Evolutionary conservation across 2,888 invertebrate species (phyloP).

Genomic region (Pammene aurita): DNA sequence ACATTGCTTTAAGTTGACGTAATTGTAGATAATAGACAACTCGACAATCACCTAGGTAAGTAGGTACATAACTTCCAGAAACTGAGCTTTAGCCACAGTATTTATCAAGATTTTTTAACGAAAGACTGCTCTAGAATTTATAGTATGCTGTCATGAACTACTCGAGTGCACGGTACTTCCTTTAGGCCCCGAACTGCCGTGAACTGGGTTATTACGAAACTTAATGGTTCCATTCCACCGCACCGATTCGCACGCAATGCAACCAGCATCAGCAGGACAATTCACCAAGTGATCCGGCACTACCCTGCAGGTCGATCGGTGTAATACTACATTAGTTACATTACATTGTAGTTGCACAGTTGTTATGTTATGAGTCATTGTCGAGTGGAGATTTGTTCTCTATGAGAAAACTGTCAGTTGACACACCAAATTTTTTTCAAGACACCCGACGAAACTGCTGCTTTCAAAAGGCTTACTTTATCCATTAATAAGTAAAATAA

Average conservation of each 20-base stretch:
- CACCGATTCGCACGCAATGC: constrained; percentile 13
- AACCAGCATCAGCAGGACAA: not conserved
- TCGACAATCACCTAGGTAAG: too few species aligned
- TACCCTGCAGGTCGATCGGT: not conserved
- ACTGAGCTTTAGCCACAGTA: not conserved
- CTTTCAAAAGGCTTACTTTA: too few species aligned
- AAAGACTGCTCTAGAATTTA: not conserved
- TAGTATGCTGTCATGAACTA: not conserved
- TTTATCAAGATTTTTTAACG: not conserved
- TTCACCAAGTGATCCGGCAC: not conserved
- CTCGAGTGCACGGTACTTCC: constrained; percentile 21
- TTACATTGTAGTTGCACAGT: too few species aligned
- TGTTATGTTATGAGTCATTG: too few species aligned
- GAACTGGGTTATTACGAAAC: constrained; percentile 60
- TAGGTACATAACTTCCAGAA: too few species aligned
- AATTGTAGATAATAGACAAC: too few species aligned
- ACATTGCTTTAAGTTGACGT: too few species aligned
- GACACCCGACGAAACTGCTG: too few species aligned
- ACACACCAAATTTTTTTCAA: too few species aligned
- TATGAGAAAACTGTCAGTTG: too few species aligned
- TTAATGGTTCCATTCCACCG: constrained; percentile 29
- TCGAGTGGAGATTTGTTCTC: too few species aligned
- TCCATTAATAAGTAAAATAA: too few species aligned
- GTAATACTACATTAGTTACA: not conserved
- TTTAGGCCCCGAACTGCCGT: constrained; percentile 61